Percentiles rank a stretch among this genome's conserved stretches.
These are phyloP conservation scores for Netelia inedita DNA, from an alignment of 2,888 invertebrate genomes.

Conservation along the genomic window DNA sequence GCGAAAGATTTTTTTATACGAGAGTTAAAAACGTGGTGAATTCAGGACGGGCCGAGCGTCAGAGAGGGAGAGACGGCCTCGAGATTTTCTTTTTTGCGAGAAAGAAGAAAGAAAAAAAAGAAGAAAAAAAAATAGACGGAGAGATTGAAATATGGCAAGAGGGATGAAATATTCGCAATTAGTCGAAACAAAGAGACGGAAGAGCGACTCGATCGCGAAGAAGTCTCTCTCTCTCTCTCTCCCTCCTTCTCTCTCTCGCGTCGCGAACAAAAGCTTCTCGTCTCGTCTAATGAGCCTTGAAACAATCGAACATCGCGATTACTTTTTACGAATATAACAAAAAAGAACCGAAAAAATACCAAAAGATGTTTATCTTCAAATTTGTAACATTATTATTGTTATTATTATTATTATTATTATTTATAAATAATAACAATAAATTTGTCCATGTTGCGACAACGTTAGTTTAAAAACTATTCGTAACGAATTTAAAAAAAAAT, in stretches of 20 bases:
- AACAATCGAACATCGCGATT: slow-evolving; percentile 65
- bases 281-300: slow-evolving; percentile 57
- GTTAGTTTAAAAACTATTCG: no score
- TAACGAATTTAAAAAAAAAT: no score
- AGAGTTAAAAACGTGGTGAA: slow-evolving; percentile 22
- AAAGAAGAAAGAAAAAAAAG: slow-evolving; percentile 47
- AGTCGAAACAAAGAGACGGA: slow-evolving; percentile 70
- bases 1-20: slow-evolving; percentile 31
- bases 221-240: slow-evolving; percentile 22
- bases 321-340: slow-evolving; percentile 50
- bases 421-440: not conserved
- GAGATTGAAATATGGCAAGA: slow-evolving; percentile 20
- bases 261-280: slow-evolving; percentile 38
- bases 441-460: not conserved
- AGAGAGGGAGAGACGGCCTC: not conserved
- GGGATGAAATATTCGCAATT: slow-evolving; percentile 68
- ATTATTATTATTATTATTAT: slow-evolving; percentile 1
- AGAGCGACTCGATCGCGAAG: slow-evolving; percentile 63
- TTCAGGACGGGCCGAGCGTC: not conserved
- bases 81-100: slow-evolving; percentile 12
- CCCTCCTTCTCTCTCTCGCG: not conserved
- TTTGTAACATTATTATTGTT: not conserved
- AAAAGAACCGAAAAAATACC: not conserved
- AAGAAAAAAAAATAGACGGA: slow-evolving; percentile 57
- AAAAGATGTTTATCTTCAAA: not conserved